Conservation (phyloP, 2,888 invertebrate genomes). For the Brachyptera risi region DNA sequence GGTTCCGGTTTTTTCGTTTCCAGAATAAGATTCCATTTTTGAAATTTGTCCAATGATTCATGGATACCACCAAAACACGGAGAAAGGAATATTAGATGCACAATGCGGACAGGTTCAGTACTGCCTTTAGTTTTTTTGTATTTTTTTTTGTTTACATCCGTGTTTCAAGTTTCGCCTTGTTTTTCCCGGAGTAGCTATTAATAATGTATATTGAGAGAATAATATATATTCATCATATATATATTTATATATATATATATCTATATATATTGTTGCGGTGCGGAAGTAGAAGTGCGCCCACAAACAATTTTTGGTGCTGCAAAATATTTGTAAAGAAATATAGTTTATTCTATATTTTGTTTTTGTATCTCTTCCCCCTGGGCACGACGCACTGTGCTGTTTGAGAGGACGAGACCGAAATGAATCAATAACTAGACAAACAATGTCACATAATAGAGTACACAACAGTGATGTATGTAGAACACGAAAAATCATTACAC, state of each 20-base stretch:
- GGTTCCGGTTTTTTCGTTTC: constrained; percentile 14
- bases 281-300: constrained; percentile 29
- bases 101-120: constrained; percentile 33
- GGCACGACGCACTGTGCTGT: constrained; percentile 51
- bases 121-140: constrained; percentile 28
- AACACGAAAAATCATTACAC: too few relatives aligned
- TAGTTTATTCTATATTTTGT: constrained; percentile 21
- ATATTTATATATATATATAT: too few relatives aligned
- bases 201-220: too few relatives aligned
- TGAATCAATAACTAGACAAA: constrained; percentile 29
- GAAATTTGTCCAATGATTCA: neutral
- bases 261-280: constrained; percentile 22
- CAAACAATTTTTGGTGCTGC: constrained; percentile 33
- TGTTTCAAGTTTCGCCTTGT: constrained; percentile 33
- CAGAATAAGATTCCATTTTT: neutral
- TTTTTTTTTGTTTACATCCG: constrained; percentile 7
- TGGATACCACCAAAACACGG: constrained; percentile 22
- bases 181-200: constrained; percentile 30
- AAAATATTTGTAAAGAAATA: constrained; percentile 29
- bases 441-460: constrained; percentile 27
- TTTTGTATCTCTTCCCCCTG: constrained; percentile 44
- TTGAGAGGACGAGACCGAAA: constrained; percentile 39
- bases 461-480: too few relatives aligned
- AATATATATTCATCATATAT: too few relatives aligned
- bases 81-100: constrained; percentile 31